Evolutionary conservation across 2,888 invertebrate species (phyloP), one percentile per base, ranked within the genome.

Genomic region (Labia minor): DNA sequence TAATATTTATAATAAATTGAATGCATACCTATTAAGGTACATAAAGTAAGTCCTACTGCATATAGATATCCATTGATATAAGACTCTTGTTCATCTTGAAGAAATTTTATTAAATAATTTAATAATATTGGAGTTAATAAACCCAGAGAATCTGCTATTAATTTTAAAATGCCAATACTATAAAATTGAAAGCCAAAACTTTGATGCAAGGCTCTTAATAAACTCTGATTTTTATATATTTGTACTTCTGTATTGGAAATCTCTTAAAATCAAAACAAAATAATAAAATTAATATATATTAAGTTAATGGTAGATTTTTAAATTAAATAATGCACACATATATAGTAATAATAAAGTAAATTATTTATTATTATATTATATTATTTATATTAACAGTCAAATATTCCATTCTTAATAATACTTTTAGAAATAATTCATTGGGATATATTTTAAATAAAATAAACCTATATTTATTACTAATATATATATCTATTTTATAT

Each of bases 51-150:
- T 1, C 86, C 85, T 4, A 78, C 74, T 0, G 89, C 90, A 74
- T 86, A 88, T 1, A 82, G 74, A 73, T 87, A 87, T 0, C 86
- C 86, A 73, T 82, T 79, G 73, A 81, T 81, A 67, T 84, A 77
- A 70, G 87, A 85, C 72, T 88, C 86, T 21, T 81, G 80, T 71
- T 83, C 83, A 72, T 87, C 84, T 76, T 92, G 89, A 69, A 93
- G 86, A 75, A 87, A 93, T 20, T 81, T 80, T 1, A 98, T 86
- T 21, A 98, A 80, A 73, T 82, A 85, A 74, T 92, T 93, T 1
- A 98, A 81, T 33, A 98, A 79, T 68, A 98, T 78, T 0, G 98
- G 98, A 0, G 93, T 93, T 19, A 89, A 89, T 79, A 98, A 98
- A 1, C 88, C 89, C 1, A 89, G 81, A 73, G 85, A 83, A 75